Conservation (phyloP, 2,113 vertebrate genomes). For the Hippocampus comes region DNA sequence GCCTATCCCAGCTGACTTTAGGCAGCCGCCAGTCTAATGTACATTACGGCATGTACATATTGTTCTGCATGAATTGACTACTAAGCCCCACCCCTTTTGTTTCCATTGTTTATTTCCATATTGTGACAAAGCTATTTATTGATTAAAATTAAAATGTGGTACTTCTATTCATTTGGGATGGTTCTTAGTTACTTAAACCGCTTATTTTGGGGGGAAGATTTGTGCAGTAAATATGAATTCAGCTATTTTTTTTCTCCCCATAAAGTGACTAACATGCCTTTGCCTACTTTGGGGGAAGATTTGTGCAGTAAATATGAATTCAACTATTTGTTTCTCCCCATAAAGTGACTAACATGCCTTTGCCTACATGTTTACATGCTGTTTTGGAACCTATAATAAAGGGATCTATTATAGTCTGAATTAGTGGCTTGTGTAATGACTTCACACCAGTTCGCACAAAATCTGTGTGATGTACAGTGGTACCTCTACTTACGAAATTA, state of each 20-base stretch:
- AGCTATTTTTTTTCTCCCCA: neutral
- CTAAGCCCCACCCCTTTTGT: slow-evolving; percentile 13
- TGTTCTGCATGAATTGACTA: slow-evolving; percentile 15
- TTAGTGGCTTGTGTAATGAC: slow-evolving; percentile 29
- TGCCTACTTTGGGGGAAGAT: slow-evolving; percentile 8
- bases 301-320: slow-evolving; percentile 20
- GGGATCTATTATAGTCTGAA: slow-evolving; percentile 1
- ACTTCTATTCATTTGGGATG: slow-evolving; percentile 23
- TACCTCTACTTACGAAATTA: too few species aligned
- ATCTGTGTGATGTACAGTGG: neutral
- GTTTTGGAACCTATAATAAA: slow-evolving; percentile 45
- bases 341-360: slow-evolving; percentile 10
- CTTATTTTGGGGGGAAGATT: slow-evolving; percentile 3
- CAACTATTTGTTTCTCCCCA: neutral
- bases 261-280: slow-evolving; percentile 10
- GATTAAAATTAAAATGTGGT: slow-evolving; percentile 4
- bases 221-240: slow-evolving; percentile 20
- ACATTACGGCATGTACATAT: neutral
- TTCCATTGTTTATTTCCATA: slow-evolving; percentile 19
- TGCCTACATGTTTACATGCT: slow-evolving; percentile 28
- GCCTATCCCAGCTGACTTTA: too few species aligned
- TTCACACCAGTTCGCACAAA: slow-evolving; percentile 2
- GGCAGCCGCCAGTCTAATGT: neutral
- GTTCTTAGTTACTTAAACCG: slow-evolving; percentile 10
- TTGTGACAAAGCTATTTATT: slow-evolving; percentile 23